These are phyloP conservation scores for Hirundo rustica DNA, from an alignment of 2,797 vertebrate genomes.

Conservation along the genomic window DNA sequence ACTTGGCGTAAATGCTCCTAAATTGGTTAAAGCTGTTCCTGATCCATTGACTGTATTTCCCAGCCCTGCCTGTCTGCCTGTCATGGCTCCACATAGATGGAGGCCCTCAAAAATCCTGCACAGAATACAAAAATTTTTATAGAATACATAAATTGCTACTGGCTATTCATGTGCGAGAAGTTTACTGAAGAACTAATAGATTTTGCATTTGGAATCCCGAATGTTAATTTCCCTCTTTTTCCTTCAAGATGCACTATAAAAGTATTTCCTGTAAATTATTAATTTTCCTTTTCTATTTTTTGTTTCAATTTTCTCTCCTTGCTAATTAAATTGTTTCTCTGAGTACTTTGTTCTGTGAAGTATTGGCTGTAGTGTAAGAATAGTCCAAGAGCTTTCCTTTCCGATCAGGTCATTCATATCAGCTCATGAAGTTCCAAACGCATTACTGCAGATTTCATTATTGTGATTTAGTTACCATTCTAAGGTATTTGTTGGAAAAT, in stretches of 20 bases:
- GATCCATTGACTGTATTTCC: conserved; percentile 16
- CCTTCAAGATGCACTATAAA: neutral
- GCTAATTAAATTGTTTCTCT: neutral
- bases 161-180: rapidly evolving
- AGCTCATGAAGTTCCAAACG: neutral
- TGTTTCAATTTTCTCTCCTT: neutral
- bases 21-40: conserved; percentile 66
- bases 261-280: neutral
- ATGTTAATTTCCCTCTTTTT: neutral
- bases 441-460: neutral
- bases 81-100: neutral
- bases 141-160: neutral
- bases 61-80: neutral
- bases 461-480: neutral
- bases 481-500: neutral
- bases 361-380: neutral
- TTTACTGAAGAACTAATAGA: neutral
- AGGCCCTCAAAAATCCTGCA: neutral
- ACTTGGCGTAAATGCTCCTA: conserved; percentile 37
- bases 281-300: neutral
- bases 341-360: neutral
- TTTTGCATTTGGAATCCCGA: neutral
- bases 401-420: neutral
- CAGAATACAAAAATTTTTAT: neutral
- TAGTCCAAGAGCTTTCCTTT: neutral